Evolutionary conservation across 2,888 invertebrate genomes (phyloP).

Genomic region (Cephus pulcher): DNA sequence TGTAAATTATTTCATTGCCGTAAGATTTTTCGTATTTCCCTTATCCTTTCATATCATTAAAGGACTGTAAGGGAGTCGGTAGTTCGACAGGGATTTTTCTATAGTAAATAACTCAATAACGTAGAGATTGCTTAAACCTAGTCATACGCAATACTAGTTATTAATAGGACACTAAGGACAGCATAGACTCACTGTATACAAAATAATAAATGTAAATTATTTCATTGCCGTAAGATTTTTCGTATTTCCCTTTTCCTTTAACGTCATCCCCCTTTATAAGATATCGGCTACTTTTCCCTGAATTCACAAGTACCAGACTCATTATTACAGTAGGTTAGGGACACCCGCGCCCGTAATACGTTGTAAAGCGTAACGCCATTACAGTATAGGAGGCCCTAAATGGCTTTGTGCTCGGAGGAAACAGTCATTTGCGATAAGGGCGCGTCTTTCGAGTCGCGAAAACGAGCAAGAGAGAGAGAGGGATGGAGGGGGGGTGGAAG

Average conservation of each 20-base stretch:
- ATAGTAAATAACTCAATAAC: conserved; percentile 36
- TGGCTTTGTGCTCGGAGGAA: conserved; percentile 60
- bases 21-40: too few species aligned
- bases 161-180: neutral
- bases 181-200: neutral
- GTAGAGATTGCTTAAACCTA: neutral
- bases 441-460: conserved; percentile 39
- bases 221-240: too few species aligned
- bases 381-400: conserved; percentile 47
- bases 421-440: conserved; percentile 64
- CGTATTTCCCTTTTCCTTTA: too few species aligned
- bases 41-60: too few species aligned
- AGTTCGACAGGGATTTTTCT: conserved; percentile 38
- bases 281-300: too few species aligned
- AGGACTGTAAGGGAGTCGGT: conserved; percentile 33
- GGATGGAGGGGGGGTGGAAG: conserved; percentile 11
- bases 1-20: neutral
- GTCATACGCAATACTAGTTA: neutral
- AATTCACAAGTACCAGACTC: neutral
- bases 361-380: conserved; percentile 49
- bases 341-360: conserved; percentile 44
- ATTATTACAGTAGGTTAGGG: conserved; percentile 43
- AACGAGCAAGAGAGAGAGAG: conserved; percentile 22
- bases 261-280: too few species aligned
- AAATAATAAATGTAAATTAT: neutral